Percentiles rank a stretch among this genome's conserved stretches.
Evolutionary conservation across 1,140 invertebrate genomes (phyloP).

Genomic region (Apis mellifera): DNA sequence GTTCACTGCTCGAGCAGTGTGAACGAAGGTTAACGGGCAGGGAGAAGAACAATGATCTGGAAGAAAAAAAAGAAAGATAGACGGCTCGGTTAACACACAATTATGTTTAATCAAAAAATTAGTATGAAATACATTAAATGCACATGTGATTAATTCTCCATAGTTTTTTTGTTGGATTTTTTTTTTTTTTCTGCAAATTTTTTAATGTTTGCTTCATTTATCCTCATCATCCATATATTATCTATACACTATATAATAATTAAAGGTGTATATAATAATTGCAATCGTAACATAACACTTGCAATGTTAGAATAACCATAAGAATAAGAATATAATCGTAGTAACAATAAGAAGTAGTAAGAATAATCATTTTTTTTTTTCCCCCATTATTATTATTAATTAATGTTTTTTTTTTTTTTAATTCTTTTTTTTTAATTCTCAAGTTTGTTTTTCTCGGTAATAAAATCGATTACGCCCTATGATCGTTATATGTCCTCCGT

Average conservation of each 20-base stretch:
- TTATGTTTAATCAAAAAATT: conserved; percentile 82
- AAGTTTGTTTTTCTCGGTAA: conserved; percentile 42
- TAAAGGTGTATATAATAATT: conserved; percentile 74
- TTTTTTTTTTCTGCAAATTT: conserved; percentile 63
- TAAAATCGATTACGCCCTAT: conserved; percentile 67
- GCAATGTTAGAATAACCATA: conserved; percentile 71
- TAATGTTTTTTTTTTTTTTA: not conserved
- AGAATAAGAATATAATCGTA: conserved; percentile 73
- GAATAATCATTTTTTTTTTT: conserved; percentile 61
- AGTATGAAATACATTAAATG: conserved; percentile 82
- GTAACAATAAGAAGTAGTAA: conserved; percentile 74
- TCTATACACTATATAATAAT: conserved; percentile 74
- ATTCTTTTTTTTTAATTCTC: conserved; percentile 31
- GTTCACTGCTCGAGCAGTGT: conserved; percentile 5
- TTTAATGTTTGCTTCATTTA: conserved; percentile 64
- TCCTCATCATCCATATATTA: conserved; percentile 75
- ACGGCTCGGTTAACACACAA: conserved; percentile 77
- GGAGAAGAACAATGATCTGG: conserved; percentile 60
- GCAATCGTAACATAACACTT: conserved; percentile 72
- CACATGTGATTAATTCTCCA: conserved; percentile 80
- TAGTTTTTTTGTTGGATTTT: conserved; percentile 68
- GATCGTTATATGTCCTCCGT: conserved; percentile 47
- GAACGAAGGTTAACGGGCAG: conserved; percentile 30
- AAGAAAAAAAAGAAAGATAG: conserved; percentile 71
- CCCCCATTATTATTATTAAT: conserved; percentile 52